Evolutionary conservation across 2,113 vertebrate species (phyloP).

Genomic region (Boleophthalmus pectinirostris): DNA sequence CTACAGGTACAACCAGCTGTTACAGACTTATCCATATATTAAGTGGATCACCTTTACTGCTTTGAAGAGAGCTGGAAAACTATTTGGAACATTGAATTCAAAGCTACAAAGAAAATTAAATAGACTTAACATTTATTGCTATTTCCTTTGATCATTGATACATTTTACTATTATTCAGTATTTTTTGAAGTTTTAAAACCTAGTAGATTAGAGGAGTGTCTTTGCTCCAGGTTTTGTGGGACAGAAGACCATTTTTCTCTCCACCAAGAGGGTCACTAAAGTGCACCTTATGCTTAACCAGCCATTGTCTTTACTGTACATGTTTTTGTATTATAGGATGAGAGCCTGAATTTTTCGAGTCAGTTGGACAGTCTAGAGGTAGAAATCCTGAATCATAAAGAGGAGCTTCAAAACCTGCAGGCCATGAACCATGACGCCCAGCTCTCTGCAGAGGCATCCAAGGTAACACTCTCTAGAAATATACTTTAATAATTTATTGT

Average conservation of each 20-base stretch:
- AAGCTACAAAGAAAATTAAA: background rate
- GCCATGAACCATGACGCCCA: slow-evolving; percentile 75
- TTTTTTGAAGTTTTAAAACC: too few species aligned
- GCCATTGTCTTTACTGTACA: background rate
- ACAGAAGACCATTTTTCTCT: background rate
- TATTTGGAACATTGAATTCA: background rate
- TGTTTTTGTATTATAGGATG: slow-evolving; percentile 73
- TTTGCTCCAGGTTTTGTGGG: too few species aligned
- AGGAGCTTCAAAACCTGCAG: slow-evolving; percentile 78
- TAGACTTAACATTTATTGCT: background rate
- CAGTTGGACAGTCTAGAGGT: slow-evolving; percentile 79
- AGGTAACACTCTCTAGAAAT: slow-evolving; percentile 65
- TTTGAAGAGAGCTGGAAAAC: background rate
- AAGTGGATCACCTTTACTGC: background rate
- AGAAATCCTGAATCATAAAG: slow-evolving; percentile 74
- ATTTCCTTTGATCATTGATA: too few species aligned
- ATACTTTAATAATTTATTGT: background rate
- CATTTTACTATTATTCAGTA: too few species aligned
- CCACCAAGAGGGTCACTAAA: background rate
- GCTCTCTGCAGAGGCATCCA: slow-evolving; percentile 75
- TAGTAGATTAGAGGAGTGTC: too few species aligned
- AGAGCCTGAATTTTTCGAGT: slow-evolving; percentile 80
- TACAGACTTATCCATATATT: background rate
- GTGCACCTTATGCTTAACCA: background rate
- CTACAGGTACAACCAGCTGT: slow-evolving; percentile 76